Conservation (phyloP, 2,797 vertebrate species). For the Poeciliopsis paucimaculata region DNA sequence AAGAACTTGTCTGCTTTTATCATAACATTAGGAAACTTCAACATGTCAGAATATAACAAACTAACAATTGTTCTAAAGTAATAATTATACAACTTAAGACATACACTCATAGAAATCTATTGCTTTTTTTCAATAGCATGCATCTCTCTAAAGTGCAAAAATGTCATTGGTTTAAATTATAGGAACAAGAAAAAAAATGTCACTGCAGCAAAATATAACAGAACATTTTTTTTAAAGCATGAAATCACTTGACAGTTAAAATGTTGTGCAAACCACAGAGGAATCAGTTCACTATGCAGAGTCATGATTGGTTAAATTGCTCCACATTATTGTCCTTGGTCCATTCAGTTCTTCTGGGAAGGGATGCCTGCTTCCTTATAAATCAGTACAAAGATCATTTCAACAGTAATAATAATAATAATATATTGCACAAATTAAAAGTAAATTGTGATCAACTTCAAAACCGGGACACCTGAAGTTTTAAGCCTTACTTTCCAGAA, state of each 20-base stretch:
- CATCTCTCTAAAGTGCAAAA: constrained; percentile 68
- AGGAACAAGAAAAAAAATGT: constrained; percentile 21
- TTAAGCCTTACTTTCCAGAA: constrained; percentile 1
- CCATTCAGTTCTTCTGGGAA: background rate
- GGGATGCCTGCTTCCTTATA: background rate
- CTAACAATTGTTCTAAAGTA: constrained; percentile 19
- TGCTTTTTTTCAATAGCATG: constrained; percentile 59
- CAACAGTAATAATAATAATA: background rate
- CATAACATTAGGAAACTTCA: constrained; percentile 18
- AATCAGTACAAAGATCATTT: background rate
- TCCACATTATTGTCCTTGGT: constrained; percentile 1
- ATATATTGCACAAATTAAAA: constrained; percentile 15
- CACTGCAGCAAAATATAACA: constrained; percentile 27
- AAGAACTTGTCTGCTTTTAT: background rate
- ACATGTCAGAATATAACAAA: constrained; percentile 26
- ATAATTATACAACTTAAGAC: constrained; percentile 18
- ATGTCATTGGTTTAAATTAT: constrained; percentile 45
- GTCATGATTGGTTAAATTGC: constrained; percentile 14
- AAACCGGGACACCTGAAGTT: background rate
- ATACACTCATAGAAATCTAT: constrained; percentile 59
- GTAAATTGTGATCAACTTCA: constrained; percentile 10
- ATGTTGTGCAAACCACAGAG: constrained; percentile 23
- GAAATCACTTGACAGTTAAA: constrained; percentile 27
- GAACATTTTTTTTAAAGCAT: constrained; percentile 28
- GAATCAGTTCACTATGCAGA: constrained; percentile 26